These are phyloP conservation scores for Torymus texanus DNA, from an alignment of 2,888 invertebrate genomes.

Conservation along the genomic window DNA sequence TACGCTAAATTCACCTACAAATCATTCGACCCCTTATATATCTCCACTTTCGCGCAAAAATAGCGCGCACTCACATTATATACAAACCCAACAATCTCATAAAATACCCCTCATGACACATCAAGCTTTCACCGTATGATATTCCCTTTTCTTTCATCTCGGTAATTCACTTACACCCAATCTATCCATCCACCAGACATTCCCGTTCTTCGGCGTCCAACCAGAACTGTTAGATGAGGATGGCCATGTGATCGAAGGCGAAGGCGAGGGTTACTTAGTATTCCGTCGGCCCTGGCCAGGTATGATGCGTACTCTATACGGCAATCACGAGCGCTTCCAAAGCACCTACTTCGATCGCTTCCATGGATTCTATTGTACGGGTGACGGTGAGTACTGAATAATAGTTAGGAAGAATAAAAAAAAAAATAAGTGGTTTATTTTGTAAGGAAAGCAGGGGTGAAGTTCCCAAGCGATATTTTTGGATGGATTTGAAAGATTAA, in stretches of 20 bases:
- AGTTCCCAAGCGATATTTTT: too few relatives aligned
- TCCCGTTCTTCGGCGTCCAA: slow-evolving; percentile 98
- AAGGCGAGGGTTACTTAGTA: slow-evolving; percentile 95
- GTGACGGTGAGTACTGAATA: slow-evolving; percentile 85
- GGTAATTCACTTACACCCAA: too few relatives aligned
- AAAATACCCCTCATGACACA: too few relatives aligned
- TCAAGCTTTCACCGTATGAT: too few relatives aligned
- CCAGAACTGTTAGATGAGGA: slow-evolving; percentile 91
- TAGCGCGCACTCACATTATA: too few relatives aligned
- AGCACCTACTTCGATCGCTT: slow-evolving; percentile 96
- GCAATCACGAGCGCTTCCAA: slow-evolving; percentile 92
- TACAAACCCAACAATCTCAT: too few relatives aligned
- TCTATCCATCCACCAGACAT: slow-evolving; percentile 79
- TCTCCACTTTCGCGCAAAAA: too few relatives aligned
- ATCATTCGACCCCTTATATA: too few relatives aligned
- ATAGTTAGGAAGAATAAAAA: background rate
- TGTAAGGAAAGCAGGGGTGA: slow-evolving; percentile 33
- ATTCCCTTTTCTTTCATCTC: too few relatives aligned
- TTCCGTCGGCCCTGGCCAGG: slow-evolving; percentile 98
- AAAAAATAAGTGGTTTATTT: background rate
- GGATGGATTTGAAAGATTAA: too few relatives aligned
- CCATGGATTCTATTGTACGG: slow-evolving; percentile 97
- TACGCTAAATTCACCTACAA: too few relatives aligned
- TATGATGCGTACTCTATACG: slow-evolving; percentile 95
- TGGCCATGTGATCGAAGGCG: slow-evolving; percentile 89